These are phyloP conservation scores for Agrilus planipennis DNA, from an alignment of 1,140 invertebrate genomes.

Conservation along the genomic window DNA sequence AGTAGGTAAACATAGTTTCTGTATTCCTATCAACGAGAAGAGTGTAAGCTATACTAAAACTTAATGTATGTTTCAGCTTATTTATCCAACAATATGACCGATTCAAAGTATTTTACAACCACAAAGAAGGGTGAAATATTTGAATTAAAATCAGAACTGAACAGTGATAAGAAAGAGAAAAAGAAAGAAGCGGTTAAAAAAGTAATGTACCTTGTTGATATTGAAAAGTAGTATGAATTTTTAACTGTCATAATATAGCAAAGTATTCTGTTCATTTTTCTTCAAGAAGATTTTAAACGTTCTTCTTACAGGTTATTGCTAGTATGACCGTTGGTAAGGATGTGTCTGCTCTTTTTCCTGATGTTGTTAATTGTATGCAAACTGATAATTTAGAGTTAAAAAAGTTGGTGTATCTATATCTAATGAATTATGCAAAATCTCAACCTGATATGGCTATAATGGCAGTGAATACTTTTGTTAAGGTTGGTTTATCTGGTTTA, in stretches of 20 bases:
- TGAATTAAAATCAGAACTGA: constrained; percentile 96
- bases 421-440: constrained; percentile 99
- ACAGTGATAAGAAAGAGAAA: constrained; percentile 99
- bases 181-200: constrained; percentile 99
- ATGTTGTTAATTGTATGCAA: constrained; percentile 99
- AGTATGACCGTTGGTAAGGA: constrained; percentile 99
- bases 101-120: constrained; percentile 99
- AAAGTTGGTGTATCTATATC: constrained; percentile 96
- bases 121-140: constrained; percentile 99
- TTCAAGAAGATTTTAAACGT: constrained; percentile 7
- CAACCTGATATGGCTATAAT: constrained; percentile 99
- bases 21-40: too few relatives aligned
- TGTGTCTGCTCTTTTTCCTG: constrained; percentile 92
- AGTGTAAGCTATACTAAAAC: too few relatives aligned
- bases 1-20: too few relatives aligned
- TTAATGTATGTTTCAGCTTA: too few relatives aligned
- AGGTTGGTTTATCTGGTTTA: constrained; percentile 47
- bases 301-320: constrained; percentile 76
- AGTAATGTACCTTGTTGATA: constrained; percentile 38
- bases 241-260: constrained; percentile 2
- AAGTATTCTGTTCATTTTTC: constrained; percentile 4
- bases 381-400: constrained; percentile 99
- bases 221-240: neutral
- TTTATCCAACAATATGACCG: too few relatives aligned
- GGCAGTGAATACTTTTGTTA: constrained; percentile 99